Percentiles rank a stretch among this genome's conserved stretches.
Conservation (phyloP, 2,113 vertebrate genomes). For the Piaya cayana region DNA sequence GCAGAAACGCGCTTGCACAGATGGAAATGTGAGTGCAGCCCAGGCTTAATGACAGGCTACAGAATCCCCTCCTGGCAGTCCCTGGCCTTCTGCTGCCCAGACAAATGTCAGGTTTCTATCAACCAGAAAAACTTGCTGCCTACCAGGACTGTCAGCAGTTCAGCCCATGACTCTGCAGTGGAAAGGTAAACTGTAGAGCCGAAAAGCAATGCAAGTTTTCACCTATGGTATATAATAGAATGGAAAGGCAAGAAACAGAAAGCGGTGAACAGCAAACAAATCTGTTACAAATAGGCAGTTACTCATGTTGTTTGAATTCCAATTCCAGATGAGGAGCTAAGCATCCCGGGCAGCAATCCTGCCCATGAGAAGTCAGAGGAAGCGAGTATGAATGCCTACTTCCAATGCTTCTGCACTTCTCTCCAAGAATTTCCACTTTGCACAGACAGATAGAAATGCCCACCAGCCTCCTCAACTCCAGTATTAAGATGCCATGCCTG, state of each 20-base stretch:
- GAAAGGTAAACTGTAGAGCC: background rate
- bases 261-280: background rate
- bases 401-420: background rate
- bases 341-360: background rate
- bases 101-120: conserved; percentile 48
- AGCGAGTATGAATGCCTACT: background rate
- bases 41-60: background rate
- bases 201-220: background rate
- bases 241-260: background rate
- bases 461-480: background rate
- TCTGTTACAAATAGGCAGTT: background rate
- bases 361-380: background rate
- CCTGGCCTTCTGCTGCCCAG: conserved; percentile 47
- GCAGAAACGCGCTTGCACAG: background rate
- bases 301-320: background rate
- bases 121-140: conserved; percentile 34
- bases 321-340: background rate
- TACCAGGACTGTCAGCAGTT: background rate
- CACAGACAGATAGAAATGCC: background rate
- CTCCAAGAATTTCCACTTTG: background rate
- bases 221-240: background rate
- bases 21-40: background rate
- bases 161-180: background rate
- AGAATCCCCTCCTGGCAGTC: conserved; percentile 36
- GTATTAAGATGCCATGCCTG: background rate